These are phyloP conservation scores for Ormyrus rosae DNA, from an alignment of 2,888 invertebrate species.

Conservation along the genomic window DNA sequence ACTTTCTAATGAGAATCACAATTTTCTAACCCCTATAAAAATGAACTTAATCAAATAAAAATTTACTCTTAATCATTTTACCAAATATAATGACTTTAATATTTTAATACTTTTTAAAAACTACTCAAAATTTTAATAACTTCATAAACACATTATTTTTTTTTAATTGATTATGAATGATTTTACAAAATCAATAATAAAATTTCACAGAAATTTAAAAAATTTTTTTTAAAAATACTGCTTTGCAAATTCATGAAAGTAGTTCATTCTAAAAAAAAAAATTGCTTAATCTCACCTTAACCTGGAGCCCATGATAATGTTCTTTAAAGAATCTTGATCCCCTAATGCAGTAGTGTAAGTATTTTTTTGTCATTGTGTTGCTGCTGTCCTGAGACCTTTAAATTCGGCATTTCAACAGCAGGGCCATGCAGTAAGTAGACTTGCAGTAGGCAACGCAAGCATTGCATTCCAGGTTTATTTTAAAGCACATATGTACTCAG, in stretches of 20 bases:
- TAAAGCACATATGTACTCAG: conserved; percentile 34
- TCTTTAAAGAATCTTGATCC: conserved; percentile 4
- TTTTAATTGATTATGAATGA: not conserved
- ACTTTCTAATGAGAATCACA: conserved; percentile 45
- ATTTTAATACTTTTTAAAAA: not conserved
- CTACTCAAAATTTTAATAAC: not conserved
- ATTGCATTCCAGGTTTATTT: conserved; percentile 46
- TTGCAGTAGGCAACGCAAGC: not conserved
- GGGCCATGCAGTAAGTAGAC: conserved; percentile 1
- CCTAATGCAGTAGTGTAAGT: conserved; percentile 22
- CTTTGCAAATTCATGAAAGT: not conserved
- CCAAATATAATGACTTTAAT: not conserved
- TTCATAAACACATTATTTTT: too few relatives aligned
- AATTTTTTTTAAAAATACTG: not conserved
- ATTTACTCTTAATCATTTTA: not conserved
- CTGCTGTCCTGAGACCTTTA: not conserved
- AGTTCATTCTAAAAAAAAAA: not conserved
- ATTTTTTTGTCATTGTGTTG: conserved; percentile 36
- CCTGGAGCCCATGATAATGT: conserved; percentile 53
- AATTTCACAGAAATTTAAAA: not conserved
- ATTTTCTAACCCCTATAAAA: conserved; percentile 29
- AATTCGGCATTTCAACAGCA: conserved; percentile 25
- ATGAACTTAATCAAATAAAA: not conserved
- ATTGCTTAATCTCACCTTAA: conserved; percentile 42
- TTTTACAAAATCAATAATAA: not conserved